Conservation (phyloP, 2,113 vertebrate genomes). For the Nanger granti region DNA sequence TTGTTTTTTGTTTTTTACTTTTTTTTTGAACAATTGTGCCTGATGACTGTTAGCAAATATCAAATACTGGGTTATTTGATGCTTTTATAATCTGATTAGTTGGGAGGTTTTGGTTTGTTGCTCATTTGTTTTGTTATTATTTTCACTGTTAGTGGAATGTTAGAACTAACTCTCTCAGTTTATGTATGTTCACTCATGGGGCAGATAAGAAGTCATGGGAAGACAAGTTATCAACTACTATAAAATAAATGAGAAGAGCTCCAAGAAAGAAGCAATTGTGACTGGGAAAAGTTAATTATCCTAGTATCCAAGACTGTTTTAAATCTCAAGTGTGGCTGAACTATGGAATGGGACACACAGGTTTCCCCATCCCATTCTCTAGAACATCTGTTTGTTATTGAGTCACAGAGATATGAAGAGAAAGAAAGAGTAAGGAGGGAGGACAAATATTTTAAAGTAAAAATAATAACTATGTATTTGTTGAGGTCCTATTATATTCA, state of each 20-base stretch:
- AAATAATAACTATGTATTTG: not conserved
- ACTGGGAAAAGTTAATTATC: not conserved
- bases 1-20: not conserved
- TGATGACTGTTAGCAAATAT: not conserved
- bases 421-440: not conserved
- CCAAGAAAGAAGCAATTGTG: not conserved
- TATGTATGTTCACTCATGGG: not conserved
- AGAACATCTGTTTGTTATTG: not conserved
- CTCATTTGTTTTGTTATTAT: not conserved
- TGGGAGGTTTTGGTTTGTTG: not conserved
- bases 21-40: not conserved
- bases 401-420: not conserved
- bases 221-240: not conserved
- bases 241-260: not conserved
- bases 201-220: not conserved
- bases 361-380: not conserved
- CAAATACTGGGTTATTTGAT: not conserved
- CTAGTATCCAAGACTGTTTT: not conserved
- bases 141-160: not conserved
- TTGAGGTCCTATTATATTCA: not conserved
- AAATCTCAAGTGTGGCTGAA: not conserved
- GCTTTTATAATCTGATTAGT: not conserved
- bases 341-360: not conserved
- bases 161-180: not conserved
- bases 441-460: not conserved